Percentiles rank a stretch among this genome's conserved stretches.
phyloP scores from a whole-genome alignment of 2,797 vertebrate genomes.

The Tachyglossus aculeatus region DNA sequence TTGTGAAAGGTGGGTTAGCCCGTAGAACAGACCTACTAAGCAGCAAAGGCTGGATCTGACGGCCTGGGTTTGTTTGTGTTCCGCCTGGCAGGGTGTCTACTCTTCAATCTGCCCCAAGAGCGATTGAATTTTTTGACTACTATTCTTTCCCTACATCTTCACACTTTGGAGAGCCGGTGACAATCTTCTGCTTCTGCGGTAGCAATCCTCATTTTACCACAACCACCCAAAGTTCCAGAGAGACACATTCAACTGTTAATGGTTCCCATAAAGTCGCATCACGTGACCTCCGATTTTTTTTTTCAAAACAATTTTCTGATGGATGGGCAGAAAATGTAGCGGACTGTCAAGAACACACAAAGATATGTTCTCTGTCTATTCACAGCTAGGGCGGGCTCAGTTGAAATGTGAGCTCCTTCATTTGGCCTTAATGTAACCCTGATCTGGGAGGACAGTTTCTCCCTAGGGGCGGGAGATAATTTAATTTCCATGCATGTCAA shows the following conservation, averaged over 20 bases:
- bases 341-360: constrained; percentile 21
- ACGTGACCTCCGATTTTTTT: neutral
- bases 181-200: constrained; percentile 17
- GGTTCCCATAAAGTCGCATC: constrained; percentile 24
- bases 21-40: constrained; percentile 15
- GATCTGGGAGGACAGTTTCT: constrained; percentile 58
- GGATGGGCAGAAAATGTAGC: constrained; percentile 29
- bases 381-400: constrained; percentile 27
- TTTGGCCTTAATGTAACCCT: constrained; percentile 59
- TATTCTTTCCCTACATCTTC: constrained; percentile 24
- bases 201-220: constrained; percentile 7
- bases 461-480: constrained; percentile 66
- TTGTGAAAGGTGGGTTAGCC: constrained; percentile 31
- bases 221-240: constrained; percentile 35
- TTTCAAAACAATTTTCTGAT: constrained; percentile 23
- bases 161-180: constrained; percentile 20
- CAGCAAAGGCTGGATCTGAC: constrained; percentile 1
- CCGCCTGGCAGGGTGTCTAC: neutral
- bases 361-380: constrained; percentile 31
- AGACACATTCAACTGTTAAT: neutral
- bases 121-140: constrained; percentile 35
- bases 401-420: constrained; percentile 63
- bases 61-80: constrained; percentile 6
- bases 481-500: constrained; percentile 74
- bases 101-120: neutral